A percentile compares a stretch with the other conserved stretches of the same genome.
Conservation (phyloP, 2,113 vertebrate genomes). For the Lota lota region DNA sequence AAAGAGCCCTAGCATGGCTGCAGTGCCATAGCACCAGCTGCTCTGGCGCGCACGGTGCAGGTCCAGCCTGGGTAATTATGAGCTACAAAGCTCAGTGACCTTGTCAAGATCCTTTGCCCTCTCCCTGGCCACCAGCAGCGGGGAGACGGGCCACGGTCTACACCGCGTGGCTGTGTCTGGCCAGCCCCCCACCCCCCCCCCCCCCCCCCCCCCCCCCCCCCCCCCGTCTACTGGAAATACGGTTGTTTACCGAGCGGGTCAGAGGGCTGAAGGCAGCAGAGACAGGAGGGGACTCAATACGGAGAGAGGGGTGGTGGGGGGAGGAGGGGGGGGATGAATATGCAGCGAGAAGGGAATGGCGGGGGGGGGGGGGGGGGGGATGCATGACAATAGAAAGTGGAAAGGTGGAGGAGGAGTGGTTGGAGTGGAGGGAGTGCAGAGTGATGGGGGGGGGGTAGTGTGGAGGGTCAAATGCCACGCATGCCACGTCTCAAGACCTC, state of each 20-base stretch:
- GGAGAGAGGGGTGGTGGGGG: neutral
- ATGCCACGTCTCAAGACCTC: conserved; percentile 69
- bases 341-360: conserved; percentile 11
- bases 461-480: conserved; percentile 67
- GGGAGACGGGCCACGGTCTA: conserved; percentile 24
- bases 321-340: neutral
- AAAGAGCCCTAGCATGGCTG: conserved; percentile 5
- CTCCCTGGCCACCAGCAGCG: conserved; percentile 29
- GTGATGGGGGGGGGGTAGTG: conserved; percentile 45
- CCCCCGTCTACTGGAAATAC: conserved; percentile 17
- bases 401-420: conserved; percentile 16
- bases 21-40: conserved; percentile 39
- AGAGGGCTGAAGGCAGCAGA: conserved; percentile 55
- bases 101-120: conserved; percentile 62
- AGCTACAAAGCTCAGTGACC: conserved; percentile 72
- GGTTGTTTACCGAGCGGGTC: conserved; percentile 62
- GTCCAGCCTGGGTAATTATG: conserved; percentile 64
- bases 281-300: conserved; percentile 62
- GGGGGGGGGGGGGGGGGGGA: conserved; percentile 19
- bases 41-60: conserved; percentile 56
- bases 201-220: neutral
- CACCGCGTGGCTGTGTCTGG: conserved; percentile 27
- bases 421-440: conserved; percentile 29
- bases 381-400: conserved; percentile 53
- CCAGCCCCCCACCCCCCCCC: neutral